Evolutionary conservation across 1,140 invertebrate species (phyloP), one percentile per base, ranked within the genome.

Genomic region (Heliconius congener): DNA sequence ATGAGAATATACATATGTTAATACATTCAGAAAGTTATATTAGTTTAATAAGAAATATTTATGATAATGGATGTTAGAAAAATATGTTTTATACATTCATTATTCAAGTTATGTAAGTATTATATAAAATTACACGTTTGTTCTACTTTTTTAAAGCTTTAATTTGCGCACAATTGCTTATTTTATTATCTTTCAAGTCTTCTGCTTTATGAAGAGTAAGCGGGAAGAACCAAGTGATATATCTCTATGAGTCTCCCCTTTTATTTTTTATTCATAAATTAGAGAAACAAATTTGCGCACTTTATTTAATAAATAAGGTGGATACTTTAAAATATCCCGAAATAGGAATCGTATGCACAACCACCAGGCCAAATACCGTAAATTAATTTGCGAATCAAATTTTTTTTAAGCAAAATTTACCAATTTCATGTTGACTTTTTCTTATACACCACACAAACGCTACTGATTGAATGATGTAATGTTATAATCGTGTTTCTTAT

Each of bases 391-490:
- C 60, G 9, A 66, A 27, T n/a, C 71, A n/a, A 37, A 71, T n/a
- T 71, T 71, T 30, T 77, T 23, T 75, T n/a, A 37, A 55, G 13
- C 11, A 74, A 66, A 80, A 66, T 82, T 87, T 87, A 93, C 92
- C 90, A 90, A 81, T 89, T 88, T 93, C 92, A 93, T 93, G 79
- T 84, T 85, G 81, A 77, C 84, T 83, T 78, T 46, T 39, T 81
- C 84, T 74, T 73, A 86, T 79, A 81, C 84, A 82, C 81, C 78
- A 71, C 76, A 79, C 83, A 79, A 84, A 86, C 85, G 84, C 18
- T 60, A 76, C 80, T 74, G 74, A 82, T 72, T 85, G 83, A 91
- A 86, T 93, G 92, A 91, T 90, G 79, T 81, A 80, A 84, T 81
- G 74, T 81, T 75, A 81, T 83, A 78, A 87, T 83, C 71, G 79